Evolutionary conservation across 1,140 invertebrate species (phyloP), one percentile per base, ranked within the genome.

Genomic region (Arion vulgaris): DNA sequence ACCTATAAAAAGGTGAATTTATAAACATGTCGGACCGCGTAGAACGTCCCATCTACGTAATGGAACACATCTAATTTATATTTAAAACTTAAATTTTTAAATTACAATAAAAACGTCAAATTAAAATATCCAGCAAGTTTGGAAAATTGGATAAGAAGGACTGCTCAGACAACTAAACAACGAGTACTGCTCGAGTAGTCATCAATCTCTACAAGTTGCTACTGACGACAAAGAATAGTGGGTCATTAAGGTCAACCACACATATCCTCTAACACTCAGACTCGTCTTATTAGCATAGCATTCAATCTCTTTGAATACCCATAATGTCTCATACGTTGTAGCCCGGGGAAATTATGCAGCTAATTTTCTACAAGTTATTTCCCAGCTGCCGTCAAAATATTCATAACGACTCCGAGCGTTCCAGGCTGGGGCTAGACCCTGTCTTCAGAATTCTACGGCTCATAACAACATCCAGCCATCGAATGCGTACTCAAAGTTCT

Each of bases 401-500:
- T 66, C 62, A 66, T 66, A 66, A 66, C 62, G 28, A 66, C 32
- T 32, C 32, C 28, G 62, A 66, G 62, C 62, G 11, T 1, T 19
- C 28, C 62, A 32, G 28, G 5, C 17, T 23, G 9, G 62, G 28
- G 62, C 32, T 11, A 34, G 62, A 66, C n/a, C 11, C 7, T 57
- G 11, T 34, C 62, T 2, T 66, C 62, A 66, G 28, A 5, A 7
- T 34, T 32, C 28, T 32, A 66, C 4, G 62, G 17, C 62, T 28
- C n/a, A n/a, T 32, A 17, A 32, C n/a, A 32, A 66, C 62, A 32
- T 23, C n/a, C n/a, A 28, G n/a, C 11, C n/a, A 66, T 28, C 62
- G 62, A 66, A 66, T 66, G 62, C 62, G 32, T 66, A 66, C 62
- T 66, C 62, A 66, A 66, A 66, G n/a, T 28, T 5, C 62, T 32